Conservation (phyloP, 1,140 invertebrate species). For the Brevipalpus yothersi region DNA sequence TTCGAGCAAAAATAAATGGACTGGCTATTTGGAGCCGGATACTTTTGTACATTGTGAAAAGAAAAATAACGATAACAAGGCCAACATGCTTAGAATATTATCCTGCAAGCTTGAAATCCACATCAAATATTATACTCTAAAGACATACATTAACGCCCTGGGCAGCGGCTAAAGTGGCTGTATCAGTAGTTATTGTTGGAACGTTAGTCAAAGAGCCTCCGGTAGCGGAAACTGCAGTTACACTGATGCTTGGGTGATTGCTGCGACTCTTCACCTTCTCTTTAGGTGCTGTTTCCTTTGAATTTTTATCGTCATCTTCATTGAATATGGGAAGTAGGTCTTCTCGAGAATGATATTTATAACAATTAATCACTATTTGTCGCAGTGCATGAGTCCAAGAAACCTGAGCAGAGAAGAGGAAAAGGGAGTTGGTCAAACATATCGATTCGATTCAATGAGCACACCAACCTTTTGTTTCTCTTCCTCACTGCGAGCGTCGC, state of each 20-base stretch:
- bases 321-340: slow-evolving; percentile 79
- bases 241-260: slow-evolving; percentile 1
- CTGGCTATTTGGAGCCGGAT: background rate
- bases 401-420: slow-evolving; percentile 34
- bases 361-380: slow-evolving; percentile 93
- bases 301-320: slow-evolving; percentile 56
- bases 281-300: slow-evolving; percentile 3
- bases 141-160: slow-evolving; percentile 8
- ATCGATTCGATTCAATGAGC: background rate
- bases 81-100: too few species aligned
- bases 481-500: slow-evolving; percentile 83
- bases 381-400: slow-evolving; percentile 93
- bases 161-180: slow-evolving; percentile 5
- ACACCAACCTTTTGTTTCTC: slow-evolving; percentile 73
- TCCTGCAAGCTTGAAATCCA: too few species aligned
- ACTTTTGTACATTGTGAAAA: too few species aligned
- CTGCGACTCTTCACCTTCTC: slow-evolving; percentile 11
- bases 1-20: background rate
- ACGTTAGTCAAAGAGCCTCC: background rate
- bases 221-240: background rate
- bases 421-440: slow-evolving; percentile 2
- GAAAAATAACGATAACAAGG: too few species aligned
- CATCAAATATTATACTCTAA: too few species aligned
- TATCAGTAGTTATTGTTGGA: slow-evolving; percentile 5
- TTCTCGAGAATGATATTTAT: slow-evolving; percentile 87